These are phyloP conservation scores for Tachycineta bicolor DNA, from an alignment of 2,113 vertebrate genomes.

Conservation along the genomic window DNA sequence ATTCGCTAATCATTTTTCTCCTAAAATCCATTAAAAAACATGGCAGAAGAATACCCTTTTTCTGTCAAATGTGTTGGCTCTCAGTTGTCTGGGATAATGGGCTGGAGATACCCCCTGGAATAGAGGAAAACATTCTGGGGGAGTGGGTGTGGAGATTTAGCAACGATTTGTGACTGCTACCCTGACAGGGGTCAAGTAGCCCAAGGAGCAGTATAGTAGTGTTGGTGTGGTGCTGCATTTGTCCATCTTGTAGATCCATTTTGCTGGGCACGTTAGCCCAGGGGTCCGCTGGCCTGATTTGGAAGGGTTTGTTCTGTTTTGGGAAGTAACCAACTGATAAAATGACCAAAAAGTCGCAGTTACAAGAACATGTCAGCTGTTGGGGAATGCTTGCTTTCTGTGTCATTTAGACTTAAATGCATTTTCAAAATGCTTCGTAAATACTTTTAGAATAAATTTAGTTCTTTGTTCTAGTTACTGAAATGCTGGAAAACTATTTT, in stretches of 20 bases:
- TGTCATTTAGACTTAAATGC: not conserved
- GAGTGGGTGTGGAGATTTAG: not conserved
- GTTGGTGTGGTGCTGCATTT: not conserved
- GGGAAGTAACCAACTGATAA: not conserved
- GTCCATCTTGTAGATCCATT: too few relatives aligned
- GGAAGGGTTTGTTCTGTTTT: not conserved
- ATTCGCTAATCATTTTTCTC: not conserved
- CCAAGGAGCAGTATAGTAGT: not conserved
- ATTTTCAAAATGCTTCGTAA: not conserved
- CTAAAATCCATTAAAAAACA: not conserved
- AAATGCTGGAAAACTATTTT: not conserved
- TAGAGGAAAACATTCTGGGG: not conserved
- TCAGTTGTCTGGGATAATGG: not conserved
- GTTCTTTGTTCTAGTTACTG: not conserved
- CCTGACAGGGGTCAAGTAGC: not conserved
- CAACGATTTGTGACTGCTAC: not conserved
- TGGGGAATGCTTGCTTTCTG: not conserved
- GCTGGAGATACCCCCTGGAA: not conserved
- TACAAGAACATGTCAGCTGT: accelerated
- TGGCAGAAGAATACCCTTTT: not conserved
- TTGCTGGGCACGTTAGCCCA: accelerated
- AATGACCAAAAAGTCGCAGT: not conserved
- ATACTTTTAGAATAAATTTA: not conserved
- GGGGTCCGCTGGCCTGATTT: not conserved
- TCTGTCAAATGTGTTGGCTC: not conserved